A percentile compares a stretch with the other conserved stretches of the same genome.
phyloP scores from a whole-genome alignment of 1,140 invertebrate genomes.

The Diabrotica undecimpunctata region DNA sequence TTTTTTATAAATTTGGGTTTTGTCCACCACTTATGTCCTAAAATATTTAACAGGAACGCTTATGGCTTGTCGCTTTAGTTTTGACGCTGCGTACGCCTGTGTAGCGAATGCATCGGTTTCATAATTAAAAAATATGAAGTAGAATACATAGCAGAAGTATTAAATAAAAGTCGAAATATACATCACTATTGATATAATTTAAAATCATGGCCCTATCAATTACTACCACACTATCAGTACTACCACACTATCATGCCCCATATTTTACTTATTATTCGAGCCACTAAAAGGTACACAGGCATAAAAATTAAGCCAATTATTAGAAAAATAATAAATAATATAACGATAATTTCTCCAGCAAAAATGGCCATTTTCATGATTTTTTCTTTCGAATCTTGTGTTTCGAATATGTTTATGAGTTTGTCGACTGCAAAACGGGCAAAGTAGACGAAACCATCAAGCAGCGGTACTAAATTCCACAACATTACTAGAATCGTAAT shows the following conservation, averaged over 20 bases:
- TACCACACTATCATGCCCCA: conserved; percentile 31
- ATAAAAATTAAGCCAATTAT: conserved; percentile 31
- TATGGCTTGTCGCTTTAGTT: too few relatives aligned
- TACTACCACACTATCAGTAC: neutral
- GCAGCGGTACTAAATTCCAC: conserved; percentile 35
- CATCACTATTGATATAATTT: too few relatives aligned
- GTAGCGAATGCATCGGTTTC: too few relatives aligned
- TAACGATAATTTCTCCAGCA: conserved; percentile 31
- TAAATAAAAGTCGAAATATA: too few relatives aligned
- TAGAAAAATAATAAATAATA: conserved; percentile 33
- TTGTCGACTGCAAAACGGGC: conserved; percentile 37
- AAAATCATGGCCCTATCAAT: too few relatives aligned
- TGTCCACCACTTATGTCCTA: too few relatives aligned
- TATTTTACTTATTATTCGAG: conserved; percentile 26
- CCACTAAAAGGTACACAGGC: conserved; percentile 28
- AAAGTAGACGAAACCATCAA: conserved; percentile 37
- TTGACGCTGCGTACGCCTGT: too few relatives aligned
- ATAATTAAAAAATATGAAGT: too few relatives aligned
- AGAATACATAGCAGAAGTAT: too few relatives aligned
- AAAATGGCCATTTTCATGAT: conserved; percentile 33
- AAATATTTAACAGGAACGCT: too few relatives aligned
- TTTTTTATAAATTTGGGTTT: too few relatives aligned
- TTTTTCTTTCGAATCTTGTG: conserved; percentile 28
- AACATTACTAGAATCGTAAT: conserved; percentile 38
- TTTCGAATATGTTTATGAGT: conserved; percentile 37